These are phyloP conservation scores for Thinocorus orbignyianus DNA, from an alignment of 2,113 vertebrate genomes.

Conservation along the genomic window DNA sequence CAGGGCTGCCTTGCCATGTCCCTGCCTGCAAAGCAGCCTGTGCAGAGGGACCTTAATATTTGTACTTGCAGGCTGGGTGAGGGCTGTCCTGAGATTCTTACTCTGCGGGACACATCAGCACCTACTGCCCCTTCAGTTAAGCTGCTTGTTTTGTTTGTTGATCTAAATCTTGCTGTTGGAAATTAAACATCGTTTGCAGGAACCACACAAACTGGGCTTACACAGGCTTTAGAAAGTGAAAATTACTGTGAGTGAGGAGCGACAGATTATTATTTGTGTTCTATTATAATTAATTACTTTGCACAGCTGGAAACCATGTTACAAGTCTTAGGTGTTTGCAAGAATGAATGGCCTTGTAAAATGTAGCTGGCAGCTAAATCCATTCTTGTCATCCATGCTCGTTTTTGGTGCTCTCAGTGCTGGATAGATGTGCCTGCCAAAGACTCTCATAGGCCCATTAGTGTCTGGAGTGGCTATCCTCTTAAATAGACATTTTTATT, in stretches of 20 bases:
- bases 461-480: slow-evolving; percentile 27
- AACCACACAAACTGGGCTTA: neutral
- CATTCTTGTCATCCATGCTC: neutral
- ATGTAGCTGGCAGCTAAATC: slow-evolving; percentile 40
- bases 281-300: slow-evolving; percentile 54
- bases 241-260: slow-evolving; percentile 12
- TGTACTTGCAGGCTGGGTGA: neutral
- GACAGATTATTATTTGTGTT: slow-evolving; percentile 35
- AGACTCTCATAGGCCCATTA: slow-evolving; percentile 32
- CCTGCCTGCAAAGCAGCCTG: neutral
- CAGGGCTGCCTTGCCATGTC: neutral
- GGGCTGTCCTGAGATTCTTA: neutral
- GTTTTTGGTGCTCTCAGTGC: neutral
- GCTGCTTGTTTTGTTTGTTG: neutral
- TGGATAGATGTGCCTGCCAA: slow-evolving; percentile 46
- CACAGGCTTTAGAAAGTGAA: neutral
- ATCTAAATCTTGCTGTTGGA: neutral
- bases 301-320: slow-evolving; percentile 38
- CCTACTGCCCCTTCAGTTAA: neutral
- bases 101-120: neutral
- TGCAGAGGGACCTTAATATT: neutral
- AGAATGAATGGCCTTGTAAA: slow-evolving; percentile 48
- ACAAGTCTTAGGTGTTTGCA: slow-evolving; percentile 45
- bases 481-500: slow-evolving; percentile 57
- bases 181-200: neutral